phyloP scores from a whole-genome alignment of 2,113 vertebrate genomes.

The Tinamus guttatus region DNA sequence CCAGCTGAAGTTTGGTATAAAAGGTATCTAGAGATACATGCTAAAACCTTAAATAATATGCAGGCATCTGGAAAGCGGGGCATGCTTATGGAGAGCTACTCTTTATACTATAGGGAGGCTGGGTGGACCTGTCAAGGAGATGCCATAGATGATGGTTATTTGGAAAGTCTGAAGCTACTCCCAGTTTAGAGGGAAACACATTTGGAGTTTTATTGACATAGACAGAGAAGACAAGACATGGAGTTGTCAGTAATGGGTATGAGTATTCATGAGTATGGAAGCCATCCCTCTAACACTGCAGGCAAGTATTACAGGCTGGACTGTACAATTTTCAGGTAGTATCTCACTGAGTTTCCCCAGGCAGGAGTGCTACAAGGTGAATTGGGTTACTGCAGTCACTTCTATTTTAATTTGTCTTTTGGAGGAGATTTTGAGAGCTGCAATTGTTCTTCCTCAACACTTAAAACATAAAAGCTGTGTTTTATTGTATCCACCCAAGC shows the following conservation, averaged over 20 bases:
- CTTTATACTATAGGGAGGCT: background rate
- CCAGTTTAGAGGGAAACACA: background rate
- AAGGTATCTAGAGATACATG: background rate
- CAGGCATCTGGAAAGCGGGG: background rate
- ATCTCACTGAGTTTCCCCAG: background rate
- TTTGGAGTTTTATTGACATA: background rate
- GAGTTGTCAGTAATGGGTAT: background rate
- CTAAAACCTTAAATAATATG: background rate
- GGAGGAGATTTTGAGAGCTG: background rate
- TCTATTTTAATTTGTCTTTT: background rate
- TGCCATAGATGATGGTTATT: background rate
- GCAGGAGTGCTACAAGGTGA: background rate
- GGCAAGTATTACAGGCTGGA: background rate
- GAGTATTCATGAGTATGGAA: background rate
- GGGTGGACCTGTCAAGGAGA: background rate
- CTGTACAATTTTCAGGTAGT: background rate
- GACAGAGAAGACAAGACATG: background rate
- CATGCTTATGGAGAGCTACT: background rate
- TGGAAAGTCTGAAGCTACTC: background rate
- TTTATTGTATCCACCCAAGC: background rate
- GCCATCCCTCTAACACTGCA: background rate
- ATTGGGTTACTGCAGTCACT: background rate
- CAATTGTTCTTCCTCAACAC: background rate
- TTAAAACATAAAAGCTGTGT: background rate
- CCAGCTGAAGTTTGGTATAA: background rate